A percentile compares a stretch with the other conserved stretches of the same genome.
phyloP scores from a whole-genome alignment of 1,140 invertebrate species.

The Venturia canescens region DNA sequence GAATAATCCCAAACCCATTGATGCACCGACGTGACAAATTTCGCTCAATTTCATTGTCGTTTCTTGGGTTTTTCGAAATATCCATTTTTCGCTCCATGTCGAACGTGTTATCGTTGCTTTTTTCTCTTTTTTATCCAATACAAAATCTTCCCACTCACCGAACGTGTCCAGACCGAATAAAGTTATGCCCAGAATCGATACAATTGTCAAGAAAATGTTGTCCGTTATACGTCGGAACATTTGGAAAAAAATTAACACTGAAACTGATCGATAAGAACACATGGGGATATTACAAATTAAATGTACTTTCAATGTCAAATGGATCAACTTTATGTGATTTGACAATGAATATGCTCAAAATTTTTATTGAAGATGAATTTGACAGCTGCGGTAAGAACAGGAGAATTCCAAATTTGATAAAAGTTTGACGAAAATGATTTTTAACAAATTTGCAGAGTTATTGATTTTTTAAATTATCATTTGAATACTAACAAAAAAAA shows the following conservation, averaged over 20 bases:
- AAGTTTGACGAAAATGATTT: no score
- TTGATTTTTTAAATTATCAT: no score
- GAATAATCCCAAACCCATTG: constrained; percentile 59
- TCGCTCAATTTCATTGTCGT: constrained; percentile 59
- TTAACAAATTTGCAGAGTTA: no score
- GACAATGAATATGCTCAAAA: no score
- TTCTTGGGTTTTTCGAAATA: constrained; percentile 46
- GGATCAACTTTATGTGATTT: not conserved
- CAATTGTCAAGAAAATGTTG: constrained; percentile 52
- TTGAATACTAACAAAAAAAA: no score
- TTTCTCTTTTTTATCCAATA: constrained; percentile 61
- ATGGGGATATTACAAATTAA: no score
- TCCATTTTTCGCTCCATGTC: constrained; percentile 62
- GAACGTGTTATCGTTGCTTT: constrained; percentile 55
- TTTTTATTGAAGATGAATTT: no score
- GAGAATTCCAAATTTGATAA: constrained; percentile 17
- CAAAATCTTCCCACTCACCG: constrained; percentile 63
- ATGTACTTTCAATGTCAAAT: constrained; percentile 17
- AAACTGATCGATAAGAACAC: no score
- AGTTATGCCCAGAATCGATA: constrained; percentile 58
- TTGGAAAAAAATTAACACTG: constrained; percentile 53
- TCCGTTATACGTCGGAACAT: constrained; percentile 53
- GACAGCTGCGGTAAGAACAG: constrained; percentile 30
- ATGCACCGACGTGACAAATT: constrained; percentile 61
- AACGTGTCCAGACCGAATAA: constrained; percentile 62